A percentile compares a stretch with the other conserved stretches of the same genome.
These are phyloP conservation scores for Stichopus horrens DNA, from an alignment of 53 echinoderm and acorn worm genomes.

Conservation along the genomic window DNA sequence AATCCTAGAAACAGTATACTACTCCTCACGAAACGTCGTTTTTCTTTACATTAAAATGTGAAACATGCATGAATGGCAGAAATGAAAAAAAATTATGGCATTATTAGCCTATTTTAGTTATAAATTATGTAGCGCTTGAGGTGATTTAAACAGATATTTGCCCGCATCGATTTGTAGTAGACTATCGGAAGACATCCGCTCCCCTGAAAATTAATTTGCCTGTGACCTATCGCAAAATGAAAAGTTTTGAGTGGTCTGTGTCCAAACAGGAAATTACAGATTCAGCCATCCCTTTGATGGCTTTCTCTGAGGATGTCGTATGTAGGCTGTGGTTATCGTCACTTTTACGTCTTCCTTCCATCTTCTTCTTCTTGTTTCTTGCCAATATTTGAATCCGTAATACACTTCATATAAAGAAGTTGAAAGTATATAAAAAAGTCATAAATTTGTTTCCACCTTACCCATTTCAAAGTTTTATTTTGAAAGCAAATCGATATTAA, in stretches of 20 bases:
- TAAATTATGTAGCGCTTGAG: neutral
- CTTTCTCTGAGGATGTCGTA: neutral
- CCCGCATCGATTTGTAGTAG: neutral
- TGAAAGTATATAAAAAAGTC: neutral
- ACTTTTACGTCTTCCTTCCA: neutral
- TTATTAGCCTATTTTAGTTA: neutral
- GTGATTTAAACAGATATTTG: neutral
- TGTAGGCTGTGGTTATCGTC: neutral
- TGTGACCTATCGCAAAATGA: slow-evolving; percentile 36
- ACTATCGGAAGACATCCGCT: neutral
- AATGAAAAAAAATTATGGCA: neutral
- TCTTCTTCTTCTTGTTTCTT: neutral
- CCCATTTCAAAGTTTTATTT: neutral
- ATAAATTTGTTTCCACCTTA: neutral
- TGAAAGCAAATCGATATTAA: slow-evolving; percentile 30
- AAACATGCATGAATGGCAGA: too few relatives aligned
- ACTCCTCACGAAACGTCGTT: too few relatives aligned
- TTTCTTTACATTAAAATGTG: too few relatives aligned
- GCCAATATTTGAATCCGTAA: too few relatives aligned
- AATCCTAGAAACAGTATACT: too few relatives aligned
- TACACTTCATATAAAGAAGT: too few relatives aligned
- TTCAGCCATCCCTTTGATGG: neutral
- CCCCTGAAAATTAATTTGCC: slow-evolving; percentile 21
- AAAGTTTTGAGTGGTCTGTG: neutral
- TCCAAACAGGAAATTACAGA: slow-evolving; percentile 17